Evolutionary conservation across 1,140 invertebrate species (phyloP).

Genomic region (Heliconius eleuchia): DNA sequence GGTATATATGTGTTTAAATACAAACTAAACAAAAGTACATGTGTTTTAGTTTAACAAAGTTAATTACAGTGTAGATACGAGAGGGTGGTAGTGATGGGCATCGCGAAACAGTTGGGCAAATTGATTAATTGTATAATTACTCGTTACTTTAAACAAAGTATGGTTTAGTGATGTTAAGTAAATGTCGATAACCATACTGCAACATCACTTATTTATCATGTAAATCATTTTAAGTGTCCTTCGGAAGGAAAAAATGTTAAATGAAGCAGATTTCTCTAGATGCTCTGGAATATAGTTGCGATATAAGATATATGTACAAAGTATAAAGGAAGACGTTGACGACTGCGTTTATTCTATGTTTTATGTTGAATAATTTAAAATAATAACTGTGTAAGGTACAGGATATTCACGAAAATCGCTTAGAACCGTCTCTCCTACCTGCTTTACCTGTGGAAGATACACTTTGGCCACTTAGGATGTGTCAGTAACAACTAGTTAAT

Average conservation of each 20-base stretch:
- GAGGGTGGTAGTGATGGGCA: conserved; percentile 1
- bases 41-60: neutral
- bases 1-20: neutral
- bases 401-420: too few relatives aligned
- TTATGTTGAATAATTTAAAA: too few relatives aligned
- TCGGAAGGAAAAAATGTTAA: neutral
- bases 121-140: conserved; percentile 71
- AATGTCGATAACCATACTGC: neutral
- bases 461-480: too few relatives aligned
- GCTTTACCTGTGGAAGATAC: too few relatives aligned
- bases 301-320: too few relatives aligned
- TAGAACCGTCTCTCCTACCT: too few relatives aligned
- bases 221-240: neutral
- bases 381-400: too few relatives aligned
- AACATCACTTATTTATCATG: neutral
- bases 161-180: conserved; percentile 32
- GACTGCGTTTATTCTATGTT: too few relatives aligned
- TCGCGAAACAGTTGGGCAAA: conserved; percentile 59
- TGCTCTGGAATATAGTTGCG: too few relatives aligned
- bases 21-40: neutral
- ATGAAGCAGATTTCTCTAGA: too few relatives aligned
- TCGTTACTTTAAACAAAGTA: conserved; percentile 29
- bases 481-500: too few relatives aligned
- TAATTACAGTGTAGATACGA: conserved; percentile 22
- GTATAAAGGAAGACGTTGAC: too few relatives aligned